These are phyloP conservation scores for Himalopsyche phryganea DNA, from an alignment of 1,140 invertebrate genomes.

Conservation along the genomic window DNA sequence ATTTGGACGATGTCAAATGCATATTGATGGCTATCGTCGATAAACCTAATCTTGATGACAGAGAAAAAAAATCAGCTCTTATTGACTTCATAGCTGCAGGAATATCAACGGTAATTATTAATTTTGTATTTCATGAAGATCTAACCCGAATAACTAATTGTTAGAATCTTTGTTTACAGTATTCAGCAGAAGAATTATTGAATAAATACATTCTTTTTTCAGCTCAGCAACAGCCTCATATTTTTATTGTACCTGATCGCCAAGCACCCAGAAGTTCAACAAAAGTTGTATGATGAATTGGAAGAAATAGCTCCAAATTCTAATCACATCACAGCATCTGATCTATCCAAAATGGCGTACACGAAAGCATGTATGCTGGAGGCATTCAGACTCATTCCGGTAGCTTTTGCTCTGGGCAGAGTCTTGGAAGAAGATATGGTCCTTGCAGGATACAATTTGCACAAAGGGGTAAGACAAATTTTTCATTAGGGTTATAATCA, in stretches of 20 bases:
- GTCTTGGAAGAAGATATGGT: slow-evolving; percentile 73
- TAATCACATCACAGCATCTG: slow-evolving; percentile 57
- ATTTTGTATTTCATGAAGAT: neutral
- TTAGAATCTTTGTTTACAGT: no score
- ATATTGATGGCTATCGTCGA: slow-evolving; percentile 73
- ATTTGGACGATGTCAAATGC: slow-evolving; percentile 61
- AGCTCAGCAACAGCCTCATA: slow-evolving; percentile 78
- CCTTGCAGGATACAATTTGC: slow-evolving; percentile 71
- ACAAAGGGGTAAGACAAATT: slow-evolving; percentile 64
- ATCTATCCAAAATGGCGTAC: slow-evolving; percentile 66
- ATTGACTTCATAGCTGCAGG: slow-evolving; percentile 85
- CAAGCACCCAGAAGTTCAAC: slow-evolving; percentile 64
- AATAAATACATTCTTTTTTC: slow-evolving; percentile 23
- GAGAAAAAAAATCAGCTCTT: slow-evolving; percentile 79
- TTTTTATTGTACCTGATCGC: slow-evolving; percentile 77
- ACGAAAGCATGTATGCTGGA: slow-evolving; percentile 84
- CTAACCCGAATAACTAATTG: neutral
- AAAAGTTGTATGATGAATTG: slow-evolving; percentile 73
- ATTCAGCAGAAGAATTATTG: no score
- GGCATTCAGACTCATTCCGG: slow-evolving; percentile 78
- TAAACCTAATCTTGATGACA: slow-evolving; percentile 66
- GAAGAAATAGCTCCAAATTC: slow-evolving; percentile 53
- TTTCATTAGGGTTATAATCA: neutral
- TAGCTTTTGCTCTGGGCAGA: slow-evolving; percentile 77
- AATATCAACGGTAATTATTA: slow-evolving; percentile 69